Conservation (phyloP, 2,113 vertebrate species). For the Ictidomys tridecemlineatus region DNA sequence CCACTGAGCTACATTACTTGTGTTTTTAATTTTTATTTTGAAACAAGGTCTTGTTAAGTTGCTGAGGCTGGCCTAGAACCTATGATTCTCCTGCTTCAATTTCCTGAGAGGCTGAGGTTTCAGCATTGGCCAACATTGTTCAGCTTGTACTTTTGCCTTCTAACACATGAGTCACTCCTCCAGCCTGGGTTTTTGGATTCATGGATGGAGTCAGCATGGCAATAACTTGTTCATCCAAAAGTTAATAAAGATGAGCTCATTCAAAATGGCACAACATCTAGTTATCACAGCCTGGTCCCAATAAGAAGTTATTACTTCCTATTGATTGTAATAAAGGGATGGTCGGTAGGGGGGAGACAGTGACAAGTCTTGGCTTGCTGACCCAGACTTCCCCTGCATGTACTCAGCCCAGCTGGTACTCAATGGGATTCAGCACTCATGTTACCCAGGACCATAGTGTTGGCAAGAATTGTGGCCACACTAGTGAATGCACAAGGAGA, state of each 20-base stretch:
- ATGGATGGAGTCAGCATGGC: not conserved
- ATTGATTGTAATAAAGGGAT: not conserved
- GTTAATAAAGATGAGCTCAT: not conserved
- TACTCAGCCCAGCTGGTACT: no score
- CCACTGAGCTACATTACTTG: not conserved
- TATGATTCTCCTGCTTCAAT: not conserved
- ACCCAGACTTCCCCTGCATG: not conserved
- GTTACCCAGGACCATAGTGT: no score
- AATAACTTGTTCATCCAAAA: not conserved
- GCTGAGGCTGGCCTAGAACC: not conserved
- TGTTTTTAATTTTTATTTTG: not conserved
- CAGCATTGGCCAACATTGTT: not conserved
- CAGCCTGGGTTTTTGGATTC: not conserved
- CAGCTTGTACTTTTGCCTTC: not conserved
- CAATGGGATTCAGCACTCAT: no score
- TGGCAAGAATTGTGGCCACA: not conserved
- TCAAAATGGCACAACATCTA: not conserved
- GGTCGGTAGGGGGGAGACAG: no score
- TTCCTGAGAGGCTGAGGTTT: not conserved
- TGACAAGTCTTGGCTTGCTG: not conserved
- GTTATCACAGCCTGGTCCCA: no score
- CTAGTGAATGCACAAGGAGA: not conserved
- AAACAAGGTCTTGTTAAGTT: not conserved
- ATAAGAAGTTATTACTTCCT: not conserved
- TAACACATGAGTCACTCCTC: not conserved